Base-by-base conservation (phyloP, 2,888 invertebrate genomes). In the Globia sparganii region DNA sequence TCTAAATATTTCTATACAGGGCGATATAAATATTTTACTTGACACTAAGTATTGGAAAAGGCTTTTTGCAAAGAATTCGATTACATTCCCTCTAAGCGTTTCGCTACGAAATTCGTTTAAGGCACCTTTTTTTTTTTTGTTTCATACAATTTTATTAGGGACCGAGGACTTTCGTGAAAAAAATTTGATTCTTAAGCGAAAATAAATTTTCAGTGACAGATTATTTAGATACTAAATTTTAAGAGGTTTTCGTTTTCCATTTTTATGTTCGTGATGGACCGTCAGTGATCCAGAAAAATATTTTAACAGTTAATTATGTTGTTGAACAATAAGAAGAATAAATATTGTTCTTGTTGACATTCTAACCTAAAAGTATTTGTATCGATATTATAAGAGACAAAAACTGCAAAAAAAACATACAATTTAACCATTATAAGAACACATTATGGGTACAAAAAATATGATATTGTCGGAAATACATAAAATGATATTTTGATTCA, bases 21-120 rank as follows among this genome's bases (percentile, higher is more conserved):
- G 0, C 78, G 88, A 91, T 88, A 93, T 91, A 92, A 92, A 93
- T 94, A 92, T 93, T 91, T 91, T 87, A 89, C 89, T 88, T 89
- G 90, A 89, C 90, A 90, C 87, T 87, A 87, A 86, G 89, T 89
- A 92, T 91, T 90, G 88, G 87, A 88, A 87, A 89, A 88, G 86
- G 88, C 88, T 90, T 91, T 91, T 87, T 87, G 81, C 86, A 77
- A 86, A 84, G 90, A 92, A 92, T 92, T 91, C 90, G 89, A 92
- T 92, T 91, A 93, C 87, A 88, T 90, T 89, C 86, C 78, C 75
- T 87, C 75, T 88, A 86, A 89, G 84, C 87, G 86, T 87, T 90
- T 70, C 78, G 83, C 77, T 87, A 88, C 86, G 64, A 88, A 90
- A 89, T 88, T 89, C 86, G 91, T 91, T 88, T 85, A 85, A 81